Evolutionary conservation across 30 jellyfish, hydroid and myxozoan species (phyloP).

Genomic region (Euphysa ruthae): DNA sequence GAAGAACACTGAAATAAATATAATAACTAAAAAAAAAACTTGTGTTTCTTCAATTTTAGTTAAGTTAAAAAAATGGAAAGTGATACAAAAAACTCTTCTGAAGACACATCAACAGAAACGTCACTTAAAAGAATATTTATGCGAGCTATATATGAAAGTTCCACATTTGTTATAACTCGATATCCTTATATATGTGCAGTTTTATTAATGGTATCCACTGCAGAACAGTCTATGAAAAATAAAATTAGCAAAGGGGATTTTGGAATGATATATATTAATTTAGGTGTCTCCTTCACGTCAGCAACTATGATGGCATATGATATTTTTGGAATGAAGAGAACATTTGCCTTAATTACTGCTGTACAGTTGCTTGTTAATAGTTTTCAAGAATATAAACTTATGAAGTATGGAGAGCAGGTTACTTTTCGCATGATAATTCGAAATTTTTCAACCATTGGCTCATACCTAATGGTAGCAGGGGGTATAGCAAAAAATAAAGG

Average conservation of each 20-base stretch:
- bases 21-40: no score
- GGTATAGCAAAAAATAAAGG: constrained; percentile 58
- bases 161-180: constrained; percentile 41
- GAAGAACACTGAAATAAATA: no score
- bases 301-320: constrained; percentile 86
- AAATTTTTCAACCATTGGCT: constrained; percentile 60
- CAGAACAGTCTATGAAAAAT: constrained; percentile 34
- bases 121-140: no score
- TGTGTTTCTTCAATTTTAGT: no score
- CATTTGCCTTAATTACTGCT: constrained; percentile 53
- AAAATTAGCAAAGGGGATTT: background rate
- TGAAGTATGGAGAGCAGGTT: constrained; percentile 13
- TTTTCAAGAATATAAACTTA: constrained; percentile 29
- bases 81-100: no score
- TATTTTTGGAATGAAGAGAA: constrained; percentile 49
- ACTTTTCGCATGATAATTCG: constrained; percentile 39
- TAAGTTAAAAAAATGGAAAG: no score
- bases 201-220: constrained; percentile 65
- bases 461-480: constrained; percentile 85
- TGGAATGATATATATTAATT: constrained; percentile 37
- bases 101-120: no score
- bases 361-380: constrained; percentile 36
- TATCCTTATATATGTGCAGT: constrained; percentile 88
- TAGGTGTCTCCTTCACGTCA: constrained; percentile 55
- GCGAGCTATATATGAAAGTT: constrained; percentile 13